These are phyloP conservation scores for Platyura marginata DNA, from an alignment of 1,140 invertebrate species.

Conservation along the genomic window DNA sequence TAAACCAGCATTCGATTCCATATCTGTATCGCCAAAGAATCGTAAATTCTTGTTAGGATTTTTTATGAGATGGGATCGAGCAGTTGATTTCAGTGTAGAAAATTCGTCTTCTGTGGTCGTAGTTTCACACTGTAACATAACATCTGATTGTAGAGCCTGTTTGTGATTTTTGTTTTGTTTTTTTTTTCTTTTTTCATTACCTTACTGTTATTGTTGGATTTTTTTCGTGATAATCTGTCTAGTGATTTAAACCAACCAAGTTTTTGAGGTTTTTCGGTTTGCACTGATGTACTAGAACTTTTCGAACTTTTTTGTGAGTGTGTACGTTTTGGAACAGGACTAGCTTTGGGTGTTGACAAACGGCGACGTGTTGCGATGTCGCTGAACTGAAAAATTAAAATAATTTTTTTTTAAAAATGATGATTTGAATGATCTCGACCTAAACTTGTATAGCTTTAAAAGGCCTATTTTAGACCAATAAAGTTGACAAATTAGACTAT, in stretches of 20 bases:
- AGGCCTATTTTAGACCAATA: too few species aligned
- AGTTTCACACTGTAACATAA: too few species aligned
- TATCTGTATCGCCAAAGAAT: conserved; percentile 65
- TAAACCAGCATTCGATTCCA: conserved; percentile 39
- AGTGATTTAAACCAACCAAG: conserved; percentile 45
- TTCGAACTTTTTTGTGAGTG: conserved; percentile 13
- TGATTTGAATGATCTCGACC: too few species aligned
- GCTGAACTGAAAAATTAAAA: too few species aligned
- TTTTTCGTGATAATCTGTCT: conserved; percentile 35
- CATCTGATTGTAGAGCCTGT: too few species aligned
- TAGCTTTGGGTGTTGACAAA: conserved; percentile 50
- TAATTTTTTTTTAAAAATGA: too few species aligned
- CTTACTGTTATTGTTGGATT: conserved; percentile 17
- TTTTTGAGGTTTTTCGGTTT: conserved; percentile 12
- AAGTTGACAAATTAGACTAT: too few species aligned
- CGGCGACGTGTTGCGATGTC: conserved; percentile 38
- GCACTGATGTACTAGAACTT: not conserved
- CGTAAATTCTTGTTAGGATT: conserved; percentile 30
- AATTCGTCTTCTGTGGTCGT: conserved; percentile 28
- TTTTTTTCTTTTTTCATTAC: not conserved
- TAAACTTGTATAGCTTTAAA: too few species aligned
- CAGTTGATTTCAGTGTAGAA: conserved; percentile 24
- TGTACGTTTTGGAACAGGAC: conserved; percentile 28
- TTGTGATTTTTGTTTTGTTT: not conserved
- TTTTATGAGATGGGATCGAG: conserved; percentile 7